These are phyloP conservation scores for Sycophila sp. DNA, from an alignment of 1,140 invertebrate species.

Conservation along the genomic window DNA sequence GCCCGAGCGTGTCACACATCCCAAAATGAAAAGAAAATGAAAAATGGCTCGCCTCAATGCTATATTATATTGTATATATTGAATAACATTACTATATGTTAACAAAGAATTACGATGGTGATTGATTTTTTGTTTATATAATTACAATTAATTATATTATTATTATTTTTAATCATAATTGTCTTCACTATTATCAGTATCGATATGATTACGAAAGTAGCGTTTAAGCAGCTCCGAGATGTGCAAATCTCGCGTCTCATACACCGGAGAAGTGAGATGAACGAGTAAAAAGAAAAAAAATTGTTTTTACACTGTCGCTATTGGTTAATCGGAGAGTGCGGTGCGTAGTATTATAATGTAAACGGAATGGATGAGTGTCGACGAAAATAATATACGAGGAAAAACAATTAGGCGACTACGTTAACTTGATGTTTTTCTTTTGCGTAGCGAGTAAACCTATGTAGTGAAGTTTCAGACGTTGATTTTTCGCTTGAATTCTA, in stretches of 20 bases:
- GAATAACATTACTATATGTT: constrained; percentile 55
- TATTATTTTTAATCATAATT: constrained; percentile 31
- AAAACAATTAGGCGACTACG: neutral
- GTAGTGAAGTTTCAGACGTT: neutral
- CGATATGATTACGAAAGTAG: constrained; percentile 40
- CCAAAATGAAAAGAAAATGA: too few species aligned
- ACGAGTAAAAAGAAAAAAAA: constrained; percentile 36
- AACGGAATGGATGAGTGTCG: constrained; percentile 30
- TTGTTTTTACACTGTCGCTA: constrained; percentile 12
- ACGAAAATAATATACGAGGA: constrained; percentile 32
- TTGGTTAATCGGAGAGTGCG: neutral
- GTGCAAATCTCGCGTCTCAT: constrained; percentile 44
- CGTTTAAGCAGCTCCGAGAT: constrained; percentile 46
- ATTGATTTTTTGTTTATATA: constrained; percentile 53
- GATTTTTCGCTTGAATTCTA: neutral
- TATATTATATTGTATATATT: constrained; percentile 61
- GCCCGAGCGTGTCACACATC: constrained; percentile 39
- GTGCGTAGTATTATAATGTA: constrained; percentile 23
- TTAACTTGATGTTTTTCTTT: constrained; percentile 7
- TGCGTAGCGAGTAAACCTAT: neutral
- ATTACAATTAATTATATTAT: constrained; percentile 38
- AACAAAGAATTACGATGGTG: constrained; percentile 52
- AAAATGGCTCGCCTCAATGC: constrained; percentile 48
- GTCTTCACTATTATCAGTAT: constrained; percentile 42
- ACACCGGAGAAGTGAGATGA: too few species aligned